A percentile compares a stretch with the other conserved stretches of the same genome.
Evolutionary conservation across 2,113 vertebrate genomes (phyloP).

Genomic region (Sterrhoptilus dennistouni): DNA sequence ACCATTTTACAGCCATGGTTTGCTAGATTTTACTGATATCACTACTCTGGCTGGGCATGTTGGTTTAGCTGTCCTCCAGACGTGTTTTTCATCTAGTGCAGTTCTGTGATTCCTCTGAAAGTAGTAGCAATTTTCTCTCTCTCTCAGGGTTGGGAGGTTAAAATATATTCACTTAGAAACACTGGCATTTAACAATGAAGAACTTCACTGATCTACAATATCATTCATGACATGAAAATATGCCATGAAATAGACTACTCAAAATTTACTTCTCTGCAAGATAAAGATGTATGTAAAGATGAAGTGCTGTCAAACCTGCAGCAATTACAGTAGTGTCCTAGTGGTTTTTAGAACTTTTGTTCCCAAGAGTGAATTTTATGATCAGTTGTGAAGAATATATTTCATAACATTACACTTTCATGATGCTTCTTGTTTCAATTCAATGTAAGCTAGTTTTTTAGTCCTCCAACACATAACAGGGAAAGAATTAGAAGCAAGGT

Average conservation of each 20-base stretch:
- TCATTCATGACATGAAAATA: background rate
- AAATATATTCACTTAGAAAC: background rate
- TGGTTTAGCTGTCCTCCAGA: background rate
- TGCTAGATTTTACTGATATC: fast-evolving
- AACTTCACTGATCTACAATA: background rate
- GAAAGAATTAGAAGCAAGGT: background rate
- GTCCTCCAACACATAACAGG: background rate
- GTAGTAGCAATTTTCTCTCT: background rate
- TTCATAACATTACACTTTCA: background rate
- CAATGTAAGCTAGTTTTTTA: fast-evolving
- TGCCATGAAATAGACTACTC: background rate
- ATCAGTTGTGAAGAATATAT: background rate
- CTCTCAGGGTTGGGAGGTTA: background rate
- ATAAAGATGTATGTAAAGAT: background rate
- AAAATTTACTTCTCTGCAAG: background rate
- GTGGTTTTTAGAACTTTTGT: background rate
- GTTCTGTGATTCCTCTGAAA: background rate
- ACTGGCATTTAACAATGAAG: background rate
- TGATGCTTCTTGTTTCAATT: background rate
- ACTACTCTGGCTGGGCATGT: background rate
- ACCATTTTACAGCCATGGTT: background rate
- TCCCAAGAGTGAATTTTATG: background rate
- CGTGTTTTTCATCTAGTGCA: background rate
- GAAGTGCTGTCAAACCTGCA: background rate
- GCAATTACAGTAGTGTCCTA: background rate